Evolutionary conservation across 2,888 invertebrate genomes (phyloP).

Genomic region (Lochmaea capreae): DNA sequence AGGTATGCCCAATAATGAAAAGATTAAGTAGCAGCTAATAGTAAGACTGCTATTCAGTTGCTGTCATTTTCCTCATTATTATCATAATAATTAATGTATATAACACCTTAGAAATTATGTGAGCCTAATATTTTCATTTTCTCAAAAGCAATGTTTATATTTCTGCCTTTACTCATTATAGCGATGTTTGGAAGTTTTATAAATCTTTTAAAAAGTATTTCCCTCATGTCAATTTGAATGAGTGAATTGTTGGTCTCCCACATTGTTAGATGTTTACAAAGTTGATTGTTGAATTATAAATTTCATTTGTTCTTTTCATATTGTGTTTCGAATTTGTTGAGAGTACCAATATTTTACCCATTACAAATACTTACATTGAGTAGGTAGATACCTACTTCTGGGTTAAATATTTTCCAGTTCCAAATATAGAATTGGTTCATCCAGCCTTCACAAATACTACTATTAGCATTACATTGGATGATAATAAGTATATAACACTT

Average conservation of each 20-base stretch:
- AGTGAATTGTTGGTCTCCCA: neutral
- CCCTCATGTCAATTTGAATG: no score
- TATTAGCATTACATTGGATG: neutral
- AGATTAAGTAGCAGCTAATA: no score
- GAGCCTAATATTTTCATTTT: neutral
- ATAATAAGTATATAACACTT: neutral
- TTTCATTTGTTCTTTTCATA: neutral
- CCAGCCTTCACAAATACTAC: neutral
- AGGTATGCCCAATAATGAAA: no score
- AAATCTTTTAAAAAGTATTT: no score
- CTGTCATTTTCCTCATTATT: neutral
- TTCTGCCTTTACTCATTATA: neutral
- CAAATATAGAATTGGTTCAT: conserved; percentile 20
- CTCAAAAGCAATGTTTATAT: neutral
- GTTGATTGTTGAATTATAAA: neutral
- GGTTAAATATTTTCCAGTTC: conserved; percentile 8
- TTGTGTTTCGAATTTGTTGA: neutral
- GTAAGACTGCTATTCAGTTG: no score
- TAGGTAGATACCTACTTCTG: conserved; percentile 17
- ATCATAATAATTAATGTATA: neutral
- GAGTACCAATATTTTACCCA: neutral
- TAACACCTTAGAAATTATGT: neutral
- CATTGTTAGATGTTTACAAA: neutral
- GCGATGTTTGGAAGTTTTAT: neutral
- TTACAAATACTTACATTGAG: conserved; percentile 1